Percentiles rank a stretch among this genome's conserved stretches.
Evolutionary conservation across 2,113 vertebrate species (phyloP).

Genomic region (Nycticryphes semicollaris): DNA sequence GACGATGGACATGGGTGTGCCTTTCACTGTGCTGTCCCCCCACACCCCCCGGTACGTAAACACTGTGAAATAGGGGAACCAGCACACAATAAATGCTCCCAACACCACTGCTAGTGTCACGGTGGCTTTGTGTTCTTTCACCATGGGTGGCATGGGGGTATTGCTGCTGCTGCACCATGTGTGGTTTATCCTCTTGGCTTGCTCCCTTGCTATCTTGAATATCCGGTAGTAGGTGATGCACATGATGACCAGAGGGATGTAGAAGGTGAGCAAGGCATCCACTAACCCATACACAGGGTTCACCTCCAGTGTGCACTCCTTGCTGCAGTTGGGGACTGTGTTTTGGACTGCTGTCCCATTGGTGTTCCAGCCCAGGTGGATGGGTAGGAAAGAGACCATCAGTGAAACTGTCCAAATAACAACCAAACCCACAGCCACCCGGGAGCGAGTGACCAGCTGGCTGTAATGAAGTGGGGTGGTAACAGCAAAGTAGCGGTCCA

Average conservation of each 20-base stretch:
- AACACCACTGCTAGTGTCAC: conserved; percentile 88
- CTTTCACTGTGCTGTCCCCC: conserved; percentile 54
- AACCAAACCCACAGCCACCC: conserved; percentile 80
- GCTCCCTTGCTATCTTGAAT: conserved; percentile 88
- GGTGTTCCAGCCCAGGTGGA: conserved; percentile 96
- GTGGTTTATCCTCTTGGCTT: conserved; percentile 87
- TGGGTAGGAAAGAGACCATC: conserved; percentile 92
- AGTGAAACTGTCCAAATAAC: conserved; percentile 89
- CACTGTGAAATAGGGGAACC: conserved; percentile 92
- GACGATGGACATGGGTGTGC: conserved; percentile 69
- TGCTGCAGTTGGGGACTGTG: neutral
- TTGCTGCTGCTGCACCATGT: conserved; percentile 59
- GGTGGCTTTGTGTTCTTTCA: conserved; percentile 92
- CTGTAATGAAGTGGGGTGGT: conserved; percentile 88
- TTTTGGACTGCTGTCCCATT: conserved; percentile 80
- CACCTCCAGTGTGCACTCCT: conserved; percentile 83
- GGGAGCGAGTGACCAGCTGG: conserved; percentile 79
- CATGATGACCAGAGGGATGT: conserved; percentile 89
- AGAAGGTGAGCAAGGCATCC: conserved; percentile 90
- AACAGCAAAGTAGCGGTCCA: conserved; percentile 92
- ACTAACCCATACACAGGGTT: conserved; percentile 86
- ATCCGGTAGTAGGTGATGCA: conserved; percentile 90
- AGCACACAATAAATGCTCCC: conserved; percentile 90
- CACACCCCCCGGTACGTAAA: conserved; percentile 82
- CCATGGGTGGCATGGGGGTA: conserved; percentile 63